A percentile compares a stretch with the other conserved stretches of the same genome.
phyloP scores from a whole-genome alignment of 2,888 invertebrate genomes.

The Saturnia japonica region DNA sequence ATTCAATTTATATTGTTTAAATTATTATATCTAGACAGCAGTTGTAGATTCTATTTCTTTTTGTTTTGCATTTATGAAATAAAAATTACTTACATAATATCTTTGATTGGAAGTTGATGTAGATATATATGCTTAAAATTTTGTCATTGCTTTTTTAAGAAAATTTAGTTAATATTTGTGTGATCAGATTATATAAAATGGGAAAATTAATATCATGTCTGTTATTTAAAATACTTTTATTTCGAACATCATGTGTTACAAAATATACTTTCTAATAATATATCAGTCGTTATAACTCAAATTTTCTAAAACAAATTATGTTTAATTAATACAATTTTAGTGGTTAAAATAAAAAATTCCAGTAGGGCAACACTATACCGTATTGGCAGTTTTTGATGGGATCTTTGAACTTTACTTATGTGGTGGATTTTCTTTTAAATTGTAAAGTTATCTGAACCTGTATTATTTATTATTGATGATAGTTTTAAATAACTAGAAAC shows the following conservation, averaged over 20 bases:
- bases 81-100: conserved; percentile 6
- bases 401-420: too few species aligned
- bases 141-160: neutral
- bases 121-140: neutral
- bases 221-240: neutral
- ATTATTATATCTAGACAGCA: conserved; percentile 23
- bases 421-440: too few species aligned
- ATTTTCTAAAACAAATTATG: too few species aligned
- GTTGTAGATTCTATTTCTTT: conserved; percentile 21
- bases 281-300: neutral
- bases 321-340: too few species aligned
- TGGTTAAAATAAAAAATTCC: too few species aligned
- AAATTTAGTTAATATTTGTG: neutral
- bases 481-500: too few species aligned
- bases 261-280: neutral
- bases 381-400: too few species aligned
- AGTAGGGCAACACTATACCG: too few species aligned
- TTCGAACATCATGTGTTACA: neutral
- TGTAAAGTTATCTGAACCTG: too few species aligned
- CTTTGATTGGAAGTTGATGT: neutral
- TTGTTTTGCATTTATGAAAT: conserved; percentile 5
- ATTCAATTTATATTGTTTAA: conserved; percentile 32
- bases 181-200: neutral
- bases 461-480: too few species aligned
- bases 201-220: neutral